Base-by-base conservation (phyloP, 2,888 invertebrate genomes). In the Mechanitis mazaeus region DNA sequence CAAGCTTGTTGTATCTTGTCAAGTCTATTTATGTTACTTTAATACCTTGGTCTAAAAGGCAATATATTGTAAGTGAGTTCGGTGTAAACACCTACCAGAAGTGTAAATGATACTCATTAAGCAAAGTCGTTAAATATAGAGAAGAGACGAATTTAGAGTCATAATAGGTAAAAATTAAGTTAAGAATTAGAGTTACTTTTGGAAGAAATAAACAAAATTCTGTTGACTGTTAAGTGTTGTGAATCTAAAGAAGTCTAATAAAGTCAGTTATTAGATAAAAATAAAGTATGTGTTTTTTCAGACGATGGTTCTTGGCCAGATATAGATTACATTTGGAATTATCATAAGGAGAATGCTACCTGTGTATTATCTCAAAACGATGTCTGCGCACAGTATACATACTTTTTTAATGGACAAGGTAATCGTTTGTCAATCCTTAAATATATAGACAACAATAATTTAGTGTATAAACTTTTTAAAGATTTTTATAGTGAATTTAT, bases 301-400 rank as follows among this genome's bases (percentile, higher is more conserved):
- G 94, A 89, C 68, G 92, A 94, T 71, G 92, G 92, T 12, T 83
- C 91, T 1, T 90, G 91, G 75, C 94, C 94, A 0, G 91, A 94
- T 75, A 90, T 93, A 2, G 78, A 90, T 38, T 92, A 91, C 57
- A 82, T 94, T 66, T 94, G 93, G 93, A 77, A 81, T 1, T 78
- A 93, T 73, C 85, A 93, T 71, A 71, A 80, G 57, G 68, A 72
- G 5, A 74, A 88, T 62, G 91, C 93, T 45, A 81, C 92, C 2
- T 94, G 94, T 73, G 82, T 90, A 59, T 80, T 92, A 73, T 84
- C 91, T 1, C 80, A 78, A n/a, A 93, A 91, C 54, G 92, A 93
- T 72, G 91, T 92, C 6, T 94, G 94, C 72, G 93, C 93, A 2
- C 92, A 91, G 68, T 94, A 92, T 74, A 92, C 92, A 0, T 93